phyloP scores from a whole-genome alignment of 2,113 vertebrate species.

The Lepisosteus osseus region DNA sequence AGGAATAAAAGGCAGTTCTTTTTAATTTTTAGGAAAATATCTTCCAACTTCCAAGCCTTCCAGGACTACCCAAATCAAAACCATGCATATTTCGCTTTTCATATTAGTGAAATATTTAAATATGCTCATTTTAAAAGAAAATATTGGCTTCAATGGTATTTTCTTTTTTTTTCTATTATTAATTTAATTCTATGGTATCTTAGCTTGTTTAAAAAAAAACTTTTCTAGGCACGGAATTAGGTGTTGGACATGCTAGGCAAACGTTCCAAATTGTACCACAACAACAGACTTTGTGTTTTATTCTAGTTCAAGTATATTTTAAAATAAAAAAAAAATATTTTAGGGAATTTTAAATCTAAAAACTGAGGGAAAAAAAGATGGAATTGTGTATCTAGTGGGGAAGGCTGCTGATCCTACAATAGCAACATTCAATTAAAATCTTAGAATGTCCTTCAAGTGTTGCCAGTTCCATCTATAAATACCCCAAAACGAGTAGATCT shows the following conservation, averaged over 20 bases:
- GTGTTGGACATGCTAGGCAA: slow-evolving; percentile 3
- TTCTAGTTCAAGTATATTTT: slow-evolving; percentile 24
- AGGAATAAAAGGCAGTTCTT: not conserved
- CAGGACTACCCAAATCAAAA: not conserved
- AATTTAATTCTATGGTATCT: too few relatives aligned
- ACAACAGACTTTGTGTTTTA: slow-evolving; percentile 22
- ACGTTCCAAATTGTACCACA: slow-evolving; percentile 23
- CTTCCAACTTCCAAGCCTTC: not conserved
- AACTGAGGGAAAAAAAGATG: slow-evolving; percentile 18
- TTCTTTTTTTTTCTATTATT: too few relatives aligned
- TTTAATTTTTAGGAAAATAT: not conserved
- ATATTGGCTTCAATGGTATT: too few relatives aligned
- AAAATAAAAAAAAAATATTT: slow-evolving; percentile 19
- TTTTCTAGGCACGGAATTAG: too few relatives aligned
- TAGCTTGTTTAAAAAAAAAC: too few relatives aligned
- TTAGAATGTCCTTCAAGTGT: slow-evolving; percentile 42
- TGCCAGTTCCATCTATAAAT: slow-evolving; percentile 57
- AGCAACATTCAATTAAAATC: slow-evolving; percentile 53
- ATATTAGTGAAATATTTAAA: too few relatives aligned
- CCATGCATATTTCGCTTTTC: not conserved
- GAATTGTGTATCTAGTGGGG: slow-evolving; percentile 36
- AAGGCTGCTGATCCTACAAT: slow-evolving; percentile 37
- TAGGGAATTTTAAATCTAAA: slow-evolving; percentile 13
- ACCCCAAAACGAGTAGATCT: slow-evolving; percentile 41
- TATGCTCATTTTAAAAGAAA: too few relatives aligned